Evolutionary conservation across 2,888 invertebrate genomes (phyloP).

Genomic region (Thecophora atra): DNA sequence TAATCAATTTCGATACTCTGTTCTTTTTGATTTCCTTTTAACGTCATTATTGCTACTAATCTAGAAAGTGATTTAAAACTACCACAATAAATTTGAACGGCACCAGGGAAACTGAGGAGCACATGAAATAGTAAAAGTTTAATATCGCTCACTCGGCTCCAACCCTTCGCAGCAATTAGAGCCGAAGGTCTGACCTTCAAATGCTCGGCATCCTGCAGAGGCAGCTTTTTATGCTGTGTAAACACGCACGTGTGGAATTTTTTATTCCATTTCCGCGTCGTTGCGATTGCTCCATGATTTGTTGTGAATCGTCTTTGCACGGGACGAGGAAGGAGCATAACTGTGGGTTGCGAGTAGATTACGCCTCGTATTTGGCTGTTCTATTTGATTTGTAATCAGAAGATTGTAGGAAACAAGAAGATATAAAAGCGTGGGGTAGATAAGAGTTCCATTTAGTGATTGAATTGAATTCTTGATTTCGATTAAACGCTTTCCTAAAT

Average conservation of each 20-base stretch:
- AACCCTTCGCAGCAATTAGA: no score
- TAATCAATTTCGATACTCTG: no score
- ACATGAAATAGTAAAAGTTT: no score
- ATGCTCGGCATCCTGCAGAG: constrained; percentile 23
- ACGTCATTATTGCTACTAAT: no score
- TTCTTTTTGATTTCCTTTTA: no score
- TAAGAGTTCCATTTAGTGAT: constrained; percentile 25
- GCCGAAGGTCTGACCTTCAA: neutral
- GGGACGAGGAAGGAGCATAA: neutral
- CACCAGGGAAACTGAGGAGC: no score
- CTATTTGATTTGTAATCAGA: constrained; percentile 28
- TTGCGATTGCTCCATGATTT: neutral
- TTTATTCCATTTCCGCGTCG: constrained; percentile 6
- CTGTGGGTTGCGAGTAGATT: neutral
- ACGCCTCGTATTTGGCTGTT: neutral
- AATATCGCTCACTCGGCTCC: no score
- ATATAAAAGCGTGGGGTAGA: constrained; percentile 22
- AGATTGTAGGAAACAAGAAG: constrained; percentile 17
- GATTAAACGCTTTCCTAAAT: neutral
- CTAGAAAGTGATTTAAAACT: no score
- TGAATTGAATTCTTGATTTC: neutral
- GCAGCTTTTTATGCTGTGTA: constrained; percentile 26
- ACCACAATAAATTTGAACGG: no score
- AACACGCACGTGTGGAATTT: constrained; percentile 41
- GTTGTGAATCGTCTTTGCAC: neutral